These are phyloP conservation scores for Wasmannia auropunctata DNA, from an alignment of 1,140 invertebrate genomes.

Conservation along the genomic window DNA sequence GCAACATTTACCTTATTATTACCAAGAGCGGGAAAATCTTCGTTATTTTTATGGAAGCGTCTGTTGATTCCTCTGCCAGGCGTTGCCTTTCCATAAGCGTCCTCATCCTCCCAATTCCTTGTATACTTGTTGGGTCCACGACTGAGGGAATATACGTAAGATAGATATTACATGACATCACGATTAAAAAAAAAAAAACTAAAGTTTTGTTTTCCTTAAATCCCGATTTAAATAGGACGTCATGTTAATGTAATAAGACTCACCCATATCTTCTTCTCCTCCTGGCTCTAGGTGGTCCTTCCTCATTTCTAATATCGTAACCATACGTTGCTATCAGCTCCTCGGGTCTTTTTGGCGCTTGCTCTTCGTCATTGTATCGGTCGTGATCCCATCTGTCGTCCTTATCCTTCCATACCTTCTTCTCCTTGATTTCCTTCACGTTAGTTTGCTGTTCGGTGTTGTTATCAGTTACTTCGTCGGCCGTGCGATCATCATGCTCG, in stretches of 20 bases:
- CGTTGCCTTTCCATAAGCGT: constrained; percentile 89
- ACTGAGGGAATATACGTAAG: constrained; percentile 81
- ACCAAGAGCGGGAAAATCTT: constrained; percentile 83
- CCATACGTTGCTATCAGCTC: constrained; percentile 96
- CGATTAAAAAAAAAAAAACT: neutral
- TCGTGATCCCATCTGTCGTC: constrained; percentile 96
- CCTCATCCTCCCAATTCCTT: constrained; percentile 96
- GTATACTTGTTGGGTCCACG: constrained; percentile 96
- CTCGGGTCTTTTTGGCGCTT: constrained; percentile 94
- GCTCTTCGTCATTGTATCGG: constrained; percentile 92
- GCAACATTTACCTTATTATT: constrained; percentile 75
- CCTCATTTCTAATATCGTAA: constrained; percentile 97
- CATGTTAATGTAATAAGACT: constrained; percentile 69
- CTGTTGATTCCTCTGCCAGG: constrained; percentile 67
- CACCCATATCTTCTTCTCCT: constrained; percentile 94
- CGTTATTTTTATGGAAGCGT: constrained; percentile 77
- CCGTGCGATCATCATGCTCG: constrained; percentile 97
- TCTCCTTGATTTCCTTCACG: constrained; percentile 84
- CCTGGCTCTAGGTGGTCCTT: constrained; percentile 94
- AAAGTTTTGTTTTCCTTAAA: too few relatives aligned
- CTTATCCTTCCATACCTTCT: constrained; percentile 88
- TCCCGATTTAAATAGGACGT: too few relatives aligned
- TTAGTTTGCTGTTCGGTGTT: constrained; percentile 76
- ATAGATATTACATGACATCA: neutral
- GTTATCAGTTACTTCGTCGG: constrained; percentile 87